Percentiles rank a stretch among this genome's conserved stretches.
Evolutionary conservation across 1,140 invertebrate species (phyloP).

Genomic region (Phocides pigmalion): DNA sequence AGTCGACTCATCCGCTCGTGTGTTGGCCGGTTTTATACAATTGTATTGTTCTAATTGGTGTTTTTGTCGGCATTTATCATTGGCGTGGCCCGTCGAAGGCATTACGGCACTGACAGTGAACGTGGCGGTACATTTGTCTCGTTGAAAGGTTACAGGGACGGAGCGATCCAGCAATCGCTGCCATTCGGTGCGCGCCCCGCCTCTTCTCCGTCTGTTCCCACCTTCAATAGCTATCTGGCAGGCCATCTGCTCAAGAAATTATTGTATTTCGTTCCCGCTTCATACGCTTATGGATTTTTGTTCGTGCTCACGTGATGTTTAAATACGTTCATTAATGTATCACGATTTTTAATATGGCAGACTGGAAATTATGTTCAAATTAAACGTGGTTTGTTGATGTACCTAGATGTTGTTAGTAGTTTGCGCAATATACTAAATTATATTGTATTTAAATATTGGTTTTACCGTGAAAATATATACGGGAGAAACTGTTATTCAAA

Average conservation of each 20-base stretch:
- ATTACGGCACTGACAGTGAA: constrained; percentile 51
- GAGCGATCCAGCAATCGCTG: constrained; percentile 25
- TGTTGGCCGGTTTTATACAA: constrained; percentile 39
- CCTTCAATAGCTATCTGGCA: constrained; percentile 36
- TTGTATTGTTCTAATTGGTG: constrained; percentile 58
- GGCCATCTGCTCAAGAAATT: constrained; percentile 36
- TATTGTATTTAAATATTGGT: too few species aligned
- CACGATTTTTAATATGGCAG: constrained; percentile 14
- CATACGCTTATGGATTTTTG: constrained; percentile 24
- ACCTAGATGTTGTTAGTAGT: too few species aligned
- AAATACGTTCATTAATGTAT: constrained; percentile 24
- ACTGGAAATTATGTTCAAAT: not conserved
- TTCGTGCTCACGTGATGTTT: constrained; percentile 19
- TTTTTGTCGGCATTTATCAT: constrained; percentile 55
- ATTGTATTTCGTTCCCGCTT: constrained; percentile 27
- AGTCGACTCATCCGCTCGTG: constrained; percentile 42
- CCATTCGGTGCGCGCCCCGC: constrained; percentile 36
- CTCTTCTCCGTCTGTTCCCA: constrained; percentile 41
- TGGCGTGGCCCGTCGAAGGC: constrained; percentile 37
- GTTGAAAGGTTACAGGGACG: constrained; percentile 52
- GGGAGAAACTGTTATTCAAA: too few species aligned
- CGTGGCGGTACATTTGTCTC: constrained; percentile 46
- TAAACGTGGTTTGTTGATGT: constrained; percentile 14
- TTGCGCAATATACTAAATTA: too few species aligned
- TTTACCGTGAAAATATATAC: too few species aligned